phyloP scores from a whole-genome alignment of 2,113 vertebrate species.

The Acanthochromis polyacanthus region DNA sequence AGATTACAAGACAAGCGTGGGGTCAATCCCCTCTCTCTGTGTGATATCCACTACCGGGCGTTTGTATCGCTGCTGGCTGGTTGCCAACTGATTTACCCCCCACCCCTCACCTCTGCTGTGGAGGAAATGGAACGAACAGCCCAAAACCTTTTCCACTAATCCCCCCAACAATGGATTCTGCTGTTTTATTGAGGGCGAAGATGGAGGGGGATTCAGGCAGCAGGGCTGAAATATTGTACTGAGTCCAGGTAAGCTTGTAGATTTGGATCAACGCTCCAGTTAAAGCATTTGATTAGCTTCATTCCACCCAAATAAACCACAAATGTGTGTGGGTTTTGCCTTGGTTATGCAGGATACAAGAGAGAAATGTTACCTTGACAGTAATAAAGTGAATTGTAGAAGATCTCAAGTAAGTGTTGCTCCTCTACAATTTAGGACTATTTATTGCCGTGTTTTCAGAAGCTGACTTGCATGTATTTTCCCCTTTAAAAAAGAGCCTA shows the following conservation, averaged over 20 bases:
- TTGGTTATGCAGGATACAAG: background rate
- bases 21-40: constrained; percentile 31
- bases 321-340: constrained; percentile 1
- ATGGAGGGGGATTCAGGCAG: constrained; percentile 31
- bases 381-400: background rate
- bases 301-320: constrained; percentile 27
- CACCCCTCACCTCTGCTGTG: constrained; percentile 44
- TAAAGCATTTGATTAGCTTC: constrained; percentile 49
- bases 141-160: constrained; percentile 59
- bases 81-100: constrained; percentile 61
- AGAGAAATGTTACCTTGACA: background rate
- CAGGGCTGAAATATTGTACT: constrained; percentile 7
- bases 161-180: constrained; percentile 60
- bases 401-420: background rate
- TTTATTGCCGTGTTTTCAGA: too few species aligned
- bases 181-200: constrained; percentile 49
- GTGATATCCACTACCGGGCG: constrained; percentile 14
- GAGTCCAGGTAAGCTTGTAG: constrained; percentile 49
- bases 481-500: too few species aligned
- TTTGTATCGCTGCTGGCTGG: constrained; percentile 35
- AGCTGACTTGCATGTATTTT: too few species aligned
- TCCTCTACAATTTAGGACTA: too few species aligned
- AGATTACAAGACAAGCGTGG: constrained; percentile 29
- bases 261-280: constrained; percentile 42
- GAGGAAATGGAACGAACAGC: constrained; percentile 64